phyloP scores from a whole-genome alignment of 2,888 invertebrate genomes.

The Standfussiana lucernea region DNA sequence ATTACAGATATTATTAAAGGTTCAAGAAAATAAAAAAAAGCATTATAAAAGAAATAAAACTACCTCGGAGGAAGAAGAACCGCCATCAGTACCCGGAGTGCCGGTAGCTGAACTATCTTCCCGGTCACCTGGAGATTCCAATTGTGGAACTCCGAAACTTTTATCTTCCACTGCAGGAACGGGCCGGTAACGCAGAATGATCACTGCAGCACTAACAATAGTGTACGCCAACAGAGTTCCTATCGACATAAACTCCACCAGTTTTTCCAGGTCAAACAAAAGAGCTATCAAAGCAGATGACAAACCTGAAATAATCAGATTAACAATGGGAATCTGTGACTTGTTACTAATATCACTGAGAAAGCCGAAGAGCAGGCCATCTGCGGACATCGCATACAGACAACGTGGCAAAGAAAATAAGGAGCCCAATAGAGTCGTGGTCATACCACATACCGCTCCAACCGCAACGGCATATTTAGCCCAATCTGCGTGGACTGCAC shows the following conservation, averaged over 20 bases:
- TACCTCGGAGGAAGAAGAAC: conserved; percentile 90
- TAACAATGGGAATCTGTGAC: conserved; percentile 95
- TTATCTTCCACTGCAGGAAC: conserved; percentile 88
- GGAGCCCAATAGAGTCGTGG: conserved; percentile 96
- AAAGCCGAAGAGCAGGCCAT: conserved; percentile 95
- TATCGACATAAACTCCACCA: conserved; percentile 98
- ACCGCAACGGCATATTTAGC: conserved; percentile 95
- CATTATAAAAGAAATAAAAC: background rate
- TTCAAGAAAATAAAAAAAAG: background rate
- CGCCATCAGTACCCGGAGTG: conserved; percentile 91
- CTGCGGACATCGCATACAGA: conserved; percentile 97
- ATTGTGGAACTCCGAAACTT: conserved; percentile 85
- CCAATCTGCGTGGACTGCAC: conserved; percentile 94
- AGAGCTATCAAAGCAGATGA: conserved; percentile 95
- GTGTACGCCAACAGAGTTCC: conserved; percentile 97
- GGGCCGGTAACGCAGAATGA: conserved; percentile 95
- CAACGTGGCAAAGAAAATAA: conserved; percentile 96
- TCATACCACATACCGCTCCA: conserved; percentile 98
- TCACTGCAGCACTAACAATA: conserved; percentile 97
- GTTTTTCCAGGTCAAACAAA: conserved; percentile 96
- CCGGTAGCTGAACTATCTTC: conserved; percentile 92
- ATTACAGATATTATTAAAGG: background rate
- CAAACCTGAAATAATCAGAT: conserved; percentile 94
- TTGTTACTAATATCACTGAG: conserved; percentile 94
- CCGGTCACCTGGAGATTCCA: conserved; percentile 90